phyloP scores from a whole-genome alignment of 2,113 vertebrate species.

The Lepus europaeus region DNA sequence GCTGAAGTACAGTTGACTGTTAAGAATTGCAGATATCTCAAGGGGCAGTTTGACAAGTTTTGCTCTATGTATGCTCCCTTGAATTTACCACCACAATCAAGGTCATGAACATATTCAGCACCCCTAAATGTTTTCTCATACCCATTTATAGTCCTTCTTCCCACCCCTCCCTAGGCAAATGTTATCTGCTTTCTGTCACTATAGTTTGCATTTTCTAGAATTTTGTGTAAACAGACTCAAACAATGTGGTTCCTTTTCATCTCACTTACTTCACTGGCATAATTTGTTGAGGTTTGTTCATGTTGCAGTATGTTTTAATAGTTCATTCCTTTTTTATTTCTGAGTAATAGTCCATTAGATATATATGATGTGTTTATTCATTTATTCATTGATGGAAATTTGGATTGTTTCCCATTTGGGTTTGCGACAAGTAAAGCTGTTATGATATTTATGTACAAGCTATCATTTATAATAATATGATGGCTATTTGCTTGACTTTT shows the following conservation, averaged over 20 bases:
- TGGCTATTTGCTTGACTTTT: neutral
- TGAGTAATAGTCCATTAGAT: neutral
- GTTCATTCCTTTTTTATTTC: slow-evolving; percentile 13
- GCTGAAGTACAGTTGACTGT: slow-evolving; percentile 10
- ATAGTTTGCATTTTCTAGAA: neutral
- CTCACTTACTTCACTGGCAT: slow-evolving; percentile 20
- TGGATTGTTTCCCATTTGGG: slow-evolving; percentile 13
- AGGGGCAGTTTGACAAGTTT: slow-evolving; percentile 1
- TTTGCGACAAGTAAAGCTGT: slow-evolving; percentile 24
- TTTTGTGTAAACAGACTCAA: slow-evolving; percentile 5
- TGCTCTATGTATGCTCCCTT: neutral
- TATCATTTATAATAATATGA: neutral
- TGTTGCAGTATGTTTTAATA: neutral
- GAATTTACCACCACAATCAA: slow-evolving; percentile 9
- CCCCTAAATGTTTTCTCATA: neutral
- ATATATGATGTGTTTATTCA: neutral
- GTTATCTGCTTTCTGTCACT: neutral
- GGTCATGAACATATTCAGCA: neutral
- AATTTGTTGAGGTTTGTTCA: slow-evolving; percentile 40
- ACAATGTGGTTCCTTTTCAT: neutral
- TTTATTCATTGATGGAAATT: slow-evolving; percentile 10
- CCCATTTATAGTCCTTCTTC: neutral
- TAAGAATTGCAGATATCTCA: slow-evolving; percentile 20
- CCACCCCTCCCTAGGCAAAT: neutral
- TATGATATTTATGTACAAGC: neutral